Percentiles rank a stretch among this genome's conserved stretches.
phyloP scores from a whole-genome alignment of 2,113 vertebrate genomes.

The Bubalus kerabau region DNA sequence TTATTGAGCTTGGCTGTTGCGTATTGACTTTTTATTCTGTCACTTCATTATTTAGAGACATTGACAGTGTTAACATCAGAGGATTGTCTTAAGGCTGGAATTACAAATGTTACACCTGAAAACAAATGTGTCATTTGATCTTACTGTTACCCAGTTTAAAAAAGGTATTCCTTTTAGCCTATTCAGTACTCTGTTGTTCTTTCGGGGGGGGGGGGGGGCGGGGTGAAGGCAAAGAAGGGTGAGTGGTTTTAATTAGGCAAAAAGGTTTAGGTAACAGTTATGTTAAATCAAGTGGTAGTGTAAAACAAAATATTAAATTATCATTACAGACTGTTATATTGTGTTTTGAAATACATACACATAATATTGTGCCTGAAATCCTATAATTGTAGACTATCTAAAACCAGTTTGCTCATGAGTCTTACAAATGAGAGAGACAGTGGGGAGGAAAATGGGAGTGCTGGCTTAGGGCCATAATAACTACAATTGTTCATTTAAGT shows the following conservation, averaged over 20 bases:
- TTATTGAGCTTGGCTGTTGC: not conserved
- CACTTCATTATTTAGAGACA: conserved; percentile 35
- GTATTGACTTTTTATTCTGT: conserved; percentile 40
- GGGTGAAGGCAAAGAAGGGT: not conserved
- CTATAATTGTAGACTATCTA: conserved; percentile 5
- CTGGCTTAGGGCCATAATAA: not conserved
- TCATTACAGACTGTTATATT: not conserved
- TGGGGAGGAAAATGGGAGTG: not conserved
- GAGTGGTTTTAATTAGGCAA: not conserved
- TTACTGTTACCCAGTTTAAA: not conserved
- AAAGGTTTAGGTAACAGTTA: conserved; percentile 14
- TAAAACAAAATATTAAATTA: not conserved
- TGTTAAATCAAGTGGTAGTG: not conserved
- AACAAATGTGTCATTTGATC: not conserved
- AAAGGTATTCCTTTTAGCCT: not conserved
- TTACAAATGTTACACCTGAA: conserved; percentile 18
- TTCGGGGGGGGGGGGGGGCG: not conserved
- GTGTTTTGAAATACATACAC: not conserved
- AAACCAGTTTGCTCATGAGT: not conserved
- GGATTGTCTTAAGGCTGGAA: conserved; percentile 24
- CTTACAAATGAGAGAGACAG: not conserved
- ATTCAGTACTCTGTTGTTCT: not conserved
- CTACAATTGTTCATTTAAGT: not conserved
- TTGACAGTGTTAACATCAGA: conserved; percentile 49
- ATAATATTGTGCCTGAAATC: conserved; percentile 29